phyloP scores from a whole-genome alignment of 2,888 invertebrate genomes.

The Seladonia tumulorum region DNA sequence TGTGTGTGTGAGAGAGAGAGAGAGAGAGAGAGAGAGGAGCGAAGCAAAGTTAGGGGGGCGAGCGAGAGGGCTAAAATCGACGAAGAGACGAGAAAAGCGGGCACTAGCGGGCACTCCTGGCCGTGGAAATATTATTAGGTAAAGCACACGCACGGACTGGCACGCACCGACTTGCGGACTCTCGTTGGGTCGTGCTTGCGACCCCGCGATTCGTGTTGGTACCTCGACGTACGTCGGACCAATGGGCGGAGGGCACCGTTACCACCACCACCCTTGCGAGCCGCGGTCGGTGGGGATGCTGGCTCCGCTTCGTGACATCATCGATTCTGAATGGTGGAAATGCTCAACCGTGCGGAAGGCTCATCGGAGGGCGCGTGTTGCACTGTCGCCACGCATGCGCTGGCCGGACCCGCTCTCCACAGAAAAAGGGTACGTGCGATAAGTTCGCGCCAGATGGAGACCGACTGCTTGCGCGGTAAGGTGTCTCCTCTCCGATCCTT shows the following conservation, averaged over 20 bases:
- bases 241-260: slow-evolving; percentile 68
- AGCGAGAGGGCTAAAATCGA: slow-evolving; percentile 11
- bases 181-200: slow-evolving; percentile 73
- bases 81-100: slow-evolving; percentile 28
- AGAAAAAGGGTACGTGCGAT: slow-evolving; percentile 62
- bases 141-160: slow-evolving; percentile 77
- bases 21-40: slow-evolving; percentile 4
- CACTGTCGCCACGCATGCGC: slow-evolving; percentile 71
- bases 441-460: slow-evolving; percentile 76
- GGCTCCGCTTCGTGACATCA: slow-evolving; percentile 81
- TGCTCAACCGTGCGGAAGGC: slow-evolving; percentile 84
- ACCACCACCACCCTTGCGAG: slow-evolving; percentile 56
- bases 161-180: slow-evolving; percentile 75
- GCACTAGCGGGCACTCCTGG: slow-evolving; percentile 57
- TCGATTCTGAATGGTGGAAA: slow-evolving; percentile 84
- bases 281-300: slow-evolving; percentile 69
- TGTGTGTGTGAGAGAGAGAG: background rate
- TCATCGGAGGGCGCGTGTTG: slow-evolving; percentile 82
- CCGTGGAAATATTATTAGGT: slow-evolving; percentile 75
- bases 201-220: slow-evolving; percentile 73
- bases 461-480: slow-evolving; percentile 63
- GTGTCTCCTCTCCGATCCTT: slow-evolving; percentile 11
- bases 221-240: slow-evolving; percentile 65
- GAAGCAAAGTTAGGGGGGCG: slow-evolving; percentile 3
- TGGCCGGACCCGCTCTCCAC: slow-evolving; percentile 44